Base-by-base conservation (phyloP, 2,888 invertebrate species). In the Cosmia trapezina region DNA sequence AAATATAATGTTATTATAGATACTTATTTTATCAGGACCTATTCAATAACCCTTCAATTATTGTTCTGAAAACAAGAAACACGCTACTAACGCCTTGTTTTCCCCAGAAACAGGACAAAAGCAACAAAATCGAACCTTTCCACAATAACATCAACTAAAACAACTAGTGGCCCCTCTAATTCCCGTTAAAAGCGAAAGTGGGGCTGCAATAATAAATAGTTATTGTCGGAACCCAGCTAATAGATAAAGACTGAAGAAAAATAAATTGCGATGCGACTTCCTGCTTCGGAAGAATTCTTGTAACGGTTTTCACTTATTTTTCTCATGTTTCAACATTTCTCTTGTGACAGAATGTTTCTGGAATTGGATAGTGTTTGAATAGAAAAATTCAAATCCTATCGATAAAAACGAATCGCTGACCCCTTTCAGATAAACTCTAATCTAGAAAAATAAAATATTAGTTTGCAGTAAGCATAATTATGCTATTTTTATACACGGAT, bases 141-240 rank as follows among this genome's bases (percentile, higher is more conserved):
- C 19, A 66, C 68, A 65, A 64, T 53, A 76, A 76, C 60, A 78
- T 67, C 60, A 67, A 60, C 73, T 76, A 74, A 72, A 81, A 85
- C 77, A 77, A 78, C 73, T 69, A 68, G 62, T 69, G 62, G 73
- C 69, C 86, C 88, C 87, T 83, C 85, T 91, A 89, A 90, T 91
- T 90, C 86, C 83, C 84, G 83, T 85, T 88, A 86, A 88, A 88
- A 86, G 87, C 86, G 88, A 88, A 80, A 82, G 81, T 79, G 84
- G 82, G 83, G 74, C 78, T 83, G 79, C 86, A 89, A 91, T 91
- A 93, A 92, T 91, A 92, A 93, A 93, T 91, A 91, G 92, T 92
- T 91, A 90, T 89, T 86, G 88, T 86, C 81, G 76, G 83, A 86
- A 83, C 80, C 87, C 83, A 70, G 84, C 89, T 90, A 90, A 92